phyloP scores from a whole-genome alignment of 2,888 invertebrate species.

The Thereva nobilitata region DNA sequence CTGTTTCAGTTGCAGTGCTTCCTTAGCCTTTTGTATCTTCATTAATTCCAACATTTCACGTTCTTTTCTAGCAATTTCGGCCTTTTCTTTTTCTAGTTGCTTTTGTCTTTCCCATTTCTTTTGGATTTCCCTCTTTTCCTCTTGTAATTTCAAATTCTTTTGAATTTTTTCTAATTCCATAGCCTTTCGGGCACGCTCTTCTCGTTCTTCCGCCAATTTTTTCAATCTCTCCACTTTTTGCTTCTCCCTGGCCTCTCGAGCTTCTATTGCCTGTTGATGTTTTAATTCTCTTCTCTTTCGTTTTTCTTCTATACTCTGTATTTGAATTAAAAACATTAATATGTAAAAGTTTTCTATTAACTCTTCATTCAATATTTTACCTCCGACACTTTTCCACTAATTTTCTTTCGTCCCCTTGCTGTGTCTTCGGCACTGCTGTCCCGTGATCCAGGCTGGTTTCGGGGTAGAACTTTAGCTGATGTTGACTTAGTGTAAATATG shows the following conservation, averaged over 20 bases:
- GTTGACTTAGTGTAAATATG: conserved; percentile 43
- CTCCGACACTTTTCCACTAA: no score
- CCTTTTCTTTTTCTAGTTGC: conserved; percentile 41
- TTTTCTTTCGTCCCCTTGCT: conserved; percentile 46
- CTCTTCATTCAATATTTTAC: no score
- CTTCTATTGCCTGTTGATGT: conserved; percentile 52
- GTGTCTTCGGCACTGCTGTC: conserved; percentile 56
- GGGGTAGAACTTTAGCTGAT: not conserved
- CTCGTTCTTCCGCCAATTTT: conserved; percentile 53
- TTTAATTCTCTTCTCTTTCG: conserved; percentile 56
- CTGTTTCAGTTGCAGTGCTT: conserved; percentile 35
- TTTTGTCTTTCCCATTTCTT: conserved; percentile 43
- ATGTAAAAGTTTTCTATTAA: no score
- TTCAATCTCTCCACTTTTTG: conserved; percentile 54
- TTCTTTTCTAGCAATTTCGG: conserved; percentile 49
- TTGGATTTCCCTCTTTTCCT: conserved; percentile 43
- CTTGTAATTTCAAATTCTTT: conserved; percentile 50
- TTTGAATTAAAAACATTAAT: not conserved
- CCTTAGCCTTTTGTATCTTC: conserved; percentile 47
- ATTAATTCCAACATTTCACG: conserved; percentile 50
- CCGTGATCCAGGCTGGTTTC: conserved; percentile 46
- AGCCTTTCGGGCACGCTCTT: conserved; percentile 52
- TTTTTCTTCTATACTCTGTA: conserved; percentile 53
- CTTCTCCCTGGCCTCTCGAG: conserved; percentile 55
- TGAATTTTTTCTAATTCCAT: conserved; percentile 54